These are phyloP conservation scores for Neoaliturus tenellus DNA, from an alignment of 2,888 invertebrate genomes.

Conservation along the genomic window DNA sequence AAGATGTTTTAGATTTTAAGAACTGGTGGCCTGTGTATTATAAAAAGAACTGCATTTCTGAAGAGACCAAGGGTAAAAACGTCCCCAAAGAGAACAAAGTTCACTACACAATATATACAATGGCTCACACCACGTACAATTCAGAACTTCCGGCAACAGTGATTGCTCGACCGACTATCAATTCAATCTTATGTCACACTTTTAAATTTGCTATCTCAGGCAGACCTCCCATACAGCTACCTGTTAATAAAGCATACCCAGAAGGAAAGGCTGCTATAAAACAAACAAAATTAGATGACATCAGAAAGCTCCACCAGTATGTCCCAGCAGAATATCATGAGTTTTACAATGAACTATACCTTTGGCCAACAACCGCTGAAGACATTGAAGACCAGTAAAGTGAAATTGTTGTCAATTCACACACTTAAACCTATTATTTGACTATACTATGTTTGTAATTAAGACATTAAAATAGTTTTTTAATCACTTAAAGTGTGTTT, in stretches of 20 bases:
- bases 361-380: conserved; percentile 28
- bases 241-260: neutral
- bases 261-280: conserved; percentile 22
- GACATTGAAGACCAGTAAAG: neutral
- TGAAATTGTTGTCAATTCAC: neutral
- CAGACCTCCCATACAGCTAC: neutral
- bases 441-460: neutral
- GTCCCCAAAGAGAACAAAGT: conserved; percentile 23
- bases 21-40: conserved; percentile 60
- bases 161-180: neutral
- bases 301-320: neutral
- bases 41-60: conserved; percentile 57
- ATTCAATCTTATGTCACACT: conserved; percentile 5
- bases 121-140: conserved; percentile 9
- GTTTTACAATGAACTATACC: conserved; percentile 21
- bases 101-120: neutral
- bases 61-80: conserved; percentile 48
- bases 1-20: conserved; percentile 60
- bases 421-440: neutral
- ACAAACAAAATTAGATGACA: conserved; percentile 7
- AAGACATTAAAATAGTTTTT: neutral
- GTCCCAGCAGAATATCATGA: conserved; percentile 3
- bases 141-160: neutral
- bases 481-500: too few relatives aligned
- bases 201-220: neutral